Evolutionary conservation across 2,797 vertebrate genomes (phyloP), one percentile per base, ranked within the genome.

Genomic region (Tenualosa ilisha): DNA sequence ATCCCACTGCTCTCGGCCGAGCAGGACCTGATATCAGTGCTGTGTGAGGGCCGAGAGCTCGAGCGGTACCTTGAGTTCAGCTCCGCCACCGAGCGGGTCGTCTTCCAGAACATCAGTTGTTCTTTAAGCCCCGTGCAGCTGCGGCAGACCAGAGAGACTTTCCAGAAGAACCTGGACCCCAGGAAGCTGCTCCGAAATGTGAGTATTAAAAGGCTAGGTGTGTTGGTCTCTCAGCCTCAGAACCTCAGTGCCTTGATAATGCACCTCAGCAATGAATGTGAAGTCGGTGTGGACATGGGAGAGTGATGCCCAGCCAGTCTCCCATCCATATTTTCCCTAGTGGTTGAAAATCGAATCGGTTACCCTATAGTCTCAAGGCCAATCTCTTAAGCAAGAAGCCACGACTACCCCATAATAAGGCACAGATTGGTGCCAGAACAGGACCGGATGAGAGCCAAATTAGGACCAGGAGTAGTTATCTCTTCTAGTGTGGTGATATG

Each of bases 51-150:
- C 84, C 89, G 86, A 22, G 81, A 84, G 85, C 90, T 94, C 84
- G 91, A 93, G 53, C 72, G 89, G 50, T 93, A 94, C 75, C 81
- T 95, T 89, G 92, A 93, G 89, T 95, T 96, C 86, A 89, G 72
- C 91, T 93, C 91, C 85, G 82, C 50, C 49, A 85, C 85, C 83
- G 93, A 95, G 82, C 92, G 88, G 87, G 87, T 91, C 82, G 89
- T 91, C 84, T 95, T 96, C 88, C 92, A 93, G 87, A 95, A 95
- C 85, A 87, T 95, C 91, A 95, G 92, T 88, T 96, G 96, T 91
- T 94, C 93, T n/a, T 89, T 94, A 85, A 89, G 89, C 59, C 87
- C 88, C 37, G 91, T 87, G 91, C 92, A 95, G 90, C 92, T 96
- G 91, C 92, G 83, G 50, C 90, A 91, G 88, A 86, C 93, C 84